Conservation (phyloP, 2,113 vertebrate species). For the Pseudorectes ferrugineus region DNA sequence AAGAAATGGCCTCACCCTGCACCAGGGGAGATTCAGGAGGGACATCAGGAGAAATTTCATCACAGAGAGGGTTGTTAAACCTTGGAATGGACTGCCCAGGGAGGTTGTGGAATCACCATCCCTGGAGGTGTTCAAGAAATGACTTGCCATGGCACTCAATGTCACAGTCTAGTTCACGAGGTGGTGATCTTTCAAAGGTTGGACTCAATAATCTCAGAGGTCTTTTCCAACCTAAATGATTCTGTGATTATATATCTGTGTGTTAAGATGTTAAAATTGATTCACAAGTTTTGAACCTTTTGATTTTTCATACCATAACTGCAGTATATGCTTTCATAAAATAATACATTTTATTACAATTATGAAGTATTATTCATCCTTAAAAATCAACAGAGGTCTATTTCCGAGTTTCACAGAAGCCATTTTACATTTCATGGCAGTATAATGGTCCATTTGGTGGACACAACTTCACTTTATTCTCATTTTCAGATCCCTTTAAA, state of each 20-base stretch:
- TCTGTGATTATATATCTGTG: background rate
- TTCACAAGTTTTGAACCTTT: background rate
- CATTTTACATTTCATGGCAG: background rate
- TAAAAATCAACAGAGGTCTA: background rate
- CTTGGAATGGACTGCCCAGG: background rate
- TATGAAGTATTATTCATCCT: background rate
- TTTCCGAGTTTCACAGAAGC: background rate
- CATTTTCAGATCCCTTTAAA: background rate
- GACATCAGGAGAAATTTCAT: background rate
- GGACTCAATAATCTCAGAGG: background rate
- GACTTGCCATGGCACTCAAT: accelerated
- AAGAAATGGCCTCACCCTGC: background rate
- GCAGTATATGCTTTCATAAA: background rate
- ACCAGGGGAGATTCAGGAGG: background rate
- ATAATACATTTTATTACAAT: background rate
- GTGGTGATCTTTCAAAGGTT: background rate
- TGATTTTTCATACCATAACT: background rate
- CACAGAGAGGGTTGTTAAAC: background rate
- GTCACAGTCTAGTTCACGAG: background rate
- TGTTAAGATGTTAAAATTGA: background rate
- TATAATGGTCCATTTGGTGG: background rate
- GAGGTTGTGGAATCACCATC: background rate
- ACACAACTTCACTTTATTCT: background rate
- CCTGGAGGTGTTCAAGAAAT: background rate
- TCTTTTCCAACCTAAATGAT: background rate